Evolutionary conservation across 2,113 vertebrate genomes (phyloP).

Genomic region (Ailurus styani): DNA sequence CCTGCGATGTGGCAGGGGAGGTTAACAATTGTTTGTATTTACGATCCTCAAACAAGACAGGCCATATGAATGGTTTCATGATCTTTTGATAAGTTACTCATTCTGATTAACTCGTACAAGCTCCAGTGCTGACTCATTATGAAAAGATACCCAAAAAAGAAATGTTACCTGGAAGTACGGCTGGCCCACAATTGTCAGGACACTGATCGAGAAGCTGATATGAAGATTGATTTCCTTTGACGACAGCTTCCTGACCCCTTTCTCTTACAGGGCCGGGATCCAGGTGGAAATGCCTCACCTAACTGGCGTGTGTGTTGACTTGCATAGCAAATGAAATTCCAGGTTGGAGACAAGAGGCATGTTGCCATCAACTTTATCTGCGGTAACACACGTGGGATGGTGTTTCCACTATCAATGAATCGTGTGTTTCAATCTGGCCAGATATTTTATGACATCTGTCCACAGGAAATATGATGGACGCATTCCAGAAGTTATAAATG

Average conservation of each 20-base stretch:
- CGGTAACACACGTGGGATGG: fast-evolving
- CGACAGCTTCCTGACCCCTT: neutral
- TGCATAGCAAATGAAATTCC: neutral
- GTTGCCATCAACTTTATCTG: conserved; percentile 44
- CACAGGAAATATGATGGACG: conserved; percentile 42
- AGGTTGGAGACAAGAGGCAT: neutral
- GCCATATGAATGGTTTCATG: neutral
- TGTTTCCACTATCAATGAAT: conserved; percentile 52
- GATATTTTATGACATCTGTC: conserved; percentile 48
- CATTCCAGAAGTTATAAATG: conserved; percentile 68
- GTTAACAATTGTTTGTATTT: neutral
- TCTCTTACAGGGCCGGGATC: neutral
- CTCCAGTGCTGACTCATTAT: neutral
- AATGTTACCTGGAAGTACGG: neutral
- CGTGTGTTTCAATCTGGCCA: conserved; percentile 32
- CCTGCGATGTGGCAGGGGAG: fast-evolving
- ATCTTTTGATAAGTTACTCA: neutral
- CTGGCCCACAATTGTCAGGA: neutral
- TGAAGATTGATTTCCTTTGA: neutral
- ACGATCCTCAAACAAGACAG: neutral
- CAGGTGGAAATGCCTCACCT: neutral
- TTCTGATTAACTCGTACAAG: neutral
- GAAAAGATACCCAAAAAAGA: neutral
- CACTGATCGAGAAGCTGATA: neutral
- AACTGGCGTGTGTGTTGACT: neutral